phyloP scores from a whole-genome alignment of 2,797 vertebrate genomes.

The Taeniopygia guttata region DNA sequence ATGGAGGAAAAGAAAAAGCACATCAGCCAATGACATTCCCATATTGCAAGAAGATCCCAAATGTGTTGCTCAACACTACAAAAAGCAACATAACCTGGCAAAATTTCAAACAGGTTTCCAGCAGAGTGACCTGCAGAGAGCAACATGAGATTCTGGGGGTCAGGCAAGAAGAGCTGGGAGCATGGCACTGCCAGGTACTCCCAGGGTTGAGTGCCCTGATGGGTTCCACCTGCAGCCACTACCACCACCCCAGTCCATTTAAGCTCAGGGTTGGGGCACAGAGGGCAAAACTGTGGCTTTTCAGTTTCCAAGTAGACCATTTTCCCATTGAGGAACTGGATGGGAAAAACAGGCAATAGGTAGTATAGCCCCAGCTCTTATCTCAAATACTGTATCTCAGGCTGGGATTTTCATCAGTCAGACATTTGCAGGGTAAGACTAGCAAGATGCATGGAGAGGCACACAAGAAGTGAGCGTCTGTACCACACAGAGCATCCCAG shows the following conservation, averaged over 20 bases:
- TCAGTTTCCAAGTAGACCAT: background rate
- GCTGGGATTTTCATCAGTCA: background rate
- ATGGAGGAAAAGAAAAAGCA: background rate
- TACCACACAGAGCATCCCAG: background rate
- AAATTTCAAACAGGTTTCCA: background rate
- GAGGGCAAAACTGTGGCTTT: no score
- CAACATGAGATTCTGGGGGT: background rate
- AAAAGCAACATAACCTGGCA: slow-evolving; percentile 17
- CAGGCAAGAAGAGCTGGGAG: background rate
- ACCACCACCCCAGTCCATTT: background rate
- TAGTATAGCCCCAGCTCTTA: background rate
- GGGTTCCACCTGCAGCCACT: background rate
- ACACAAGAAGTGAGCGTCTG: background rate
- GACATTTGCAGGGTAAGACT: background rate
- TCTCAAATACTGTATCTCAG: accelerated
- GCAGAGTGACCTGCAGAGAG: background rate
- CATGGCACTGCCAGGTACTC: background rate
- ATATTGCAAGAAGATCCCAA: background rate
- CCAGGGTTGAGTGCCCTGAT: background rate
- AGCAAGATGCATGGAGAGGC: background rate
- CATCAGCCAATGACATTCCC: background rate
- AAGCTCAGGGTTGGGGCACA: background rate
- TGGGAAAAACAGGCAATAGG: background rate
- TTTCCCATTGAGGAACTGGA: background rate
- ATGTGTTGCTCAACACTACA: background rate